Evolutionary conservation across 2,888 invertebrate species (phyloP).

Genomic region (Oxytorus armatus): DNA sequence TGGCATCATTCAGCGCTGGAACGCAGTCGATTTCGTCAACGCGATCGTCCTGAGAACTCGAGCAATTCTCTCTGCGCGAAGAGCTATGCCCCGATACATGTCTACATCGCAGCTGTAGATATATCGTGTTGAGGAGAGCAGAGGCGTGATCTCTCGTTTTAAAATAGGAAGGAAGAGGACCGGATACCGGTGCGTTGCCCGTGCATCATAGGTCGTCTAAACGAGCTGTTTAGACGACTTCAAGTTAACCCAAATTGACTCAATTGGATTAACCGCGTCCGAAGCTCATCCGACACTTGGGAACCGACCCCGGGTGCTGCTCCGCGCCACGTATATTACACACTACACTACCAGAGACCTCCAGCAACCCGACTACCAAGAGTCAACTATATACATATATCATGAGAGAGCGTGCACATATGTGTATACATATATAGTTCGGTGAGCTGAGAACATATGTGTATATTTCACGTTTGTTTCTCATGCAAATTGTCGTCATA

Average conservation of each 20-base stretch:
- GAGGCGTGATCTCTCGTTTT: slow-evolving; percentile 63
- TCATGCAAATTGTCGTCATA: slow-evolving; percentile 81
- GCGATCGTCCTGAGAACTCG: slow-evolving; percentile 59
- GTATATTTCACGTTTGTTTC: slow-evolving; percentile 79
- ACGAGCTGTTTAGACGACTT: slow-evolving; percentile 84
- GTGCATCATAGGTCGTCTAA: slow-evolving; percentile 81
- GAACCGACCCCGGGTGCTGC: slow-evolving; percentile 79
- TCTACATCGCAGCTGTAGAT: slow-evolving; percentile 18
- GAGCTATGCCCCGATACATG: slow-evolving; percentile 12
- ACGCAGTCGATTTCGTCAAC: slow-evolving; percentile 47
- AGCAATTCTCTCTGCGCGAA: slow-evolving; percentile 27
- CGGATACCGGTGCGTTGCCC: slow-evolving; percentile 79
- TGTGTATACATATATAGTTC: slow-evolving; percentile 3
- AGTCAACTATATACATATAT: slow-evolving; percentile 29
- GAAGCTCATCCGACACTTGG: slow-evolving; percentile 83
- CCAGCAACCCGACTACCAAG: slow-evolving; percentile 42
- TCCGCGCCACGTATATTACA: slow-evolving; percentile 72
- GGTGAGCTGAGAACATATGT: slow-evolving; percentile 34
- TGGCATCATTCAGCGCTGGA: slow-evolving; percentile 23
- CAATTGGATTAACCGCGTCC: slow-evolving; percentile 84
- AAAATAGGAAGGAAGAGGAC: slow-evolving; percentile 79
- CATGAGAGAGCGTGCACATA: slow-evolving; percentile 24
- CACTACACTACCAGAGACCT: slow-evolving; percentile 66
- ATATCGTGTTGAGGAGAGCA: slow-evolving; percentile 44
- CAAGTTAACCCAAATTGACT: slow-evolving; percentile 84